phyloP scores from a whole-genome alignment of 2,113 vertebrate species.

The Gracilinanus agilis region DNA sequence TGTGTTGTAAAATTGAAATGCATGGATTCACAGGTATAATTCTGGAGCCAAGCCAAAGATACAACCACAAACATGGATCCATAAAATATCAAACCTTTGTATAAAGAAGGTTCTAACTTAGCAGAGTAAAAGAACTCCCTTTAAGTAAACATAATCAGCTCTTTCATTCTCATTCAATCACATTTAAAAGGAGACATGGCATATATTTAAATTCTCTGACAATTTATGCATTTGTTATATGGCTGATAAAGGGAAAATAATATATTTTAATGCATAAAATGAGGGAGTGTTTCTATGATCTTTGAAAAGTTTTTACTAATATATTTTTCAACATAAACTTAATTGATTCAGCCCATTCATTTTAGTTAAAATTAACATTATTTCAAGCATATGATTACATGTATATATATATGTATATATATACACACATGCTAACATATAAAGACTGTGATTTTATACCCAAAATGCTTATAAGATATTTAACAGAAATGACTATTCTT shows the following conservation, averaged over 20 bases:
- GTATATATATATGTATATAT: not conserved
- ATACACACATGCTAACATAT: too few species aligned
- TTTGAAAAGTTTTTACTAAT: slow-evolving; percentile 38
- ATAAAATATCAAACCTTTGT: slow-evolving; percentile 33
- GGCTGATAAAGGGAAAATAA: slow-evolving; percentile 47
- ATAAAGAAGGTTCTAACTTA: slow-evolving; percentile 37
- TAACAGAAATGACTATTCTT: not conserved
- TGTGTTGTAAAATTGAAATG: slow-evolving; percentile 10
- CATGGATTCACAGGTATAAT: not conserved
- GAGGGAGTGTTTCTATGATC: not conserved
- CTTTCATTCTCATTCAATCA: slow-evolving; percentile 37
- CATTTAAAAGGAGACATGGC: slow-evolving; percentile 12
- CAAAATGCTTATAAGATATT: not conserved
- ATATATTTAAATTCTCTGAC: not conserved
- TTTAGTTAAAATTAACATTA: slow-evolving; percentile 55
- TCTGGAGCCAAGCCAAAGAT: not conserved
- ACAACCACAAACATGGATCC: slow-evolving; percentile 1
- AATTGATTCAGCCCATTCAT: not conserved
- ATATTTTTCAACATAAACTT: slow-evolving; percentile 49
- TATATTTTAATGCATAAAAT: slow-evolving; percentile 35
- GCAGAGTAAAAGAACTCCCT: slow-evolving; percentile 11
- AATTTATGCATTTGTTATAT: slow-evolving; percentile 24
- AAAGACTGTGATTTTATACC: not conserved
- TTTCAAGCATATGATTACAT: not conserved
- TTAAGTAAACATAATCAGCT: slow-evolving; percentile 37